phyloP scores from a whole-genome alignment of 1,140 invertebrate species.

The Dufourea novaeangliae region DNA sequence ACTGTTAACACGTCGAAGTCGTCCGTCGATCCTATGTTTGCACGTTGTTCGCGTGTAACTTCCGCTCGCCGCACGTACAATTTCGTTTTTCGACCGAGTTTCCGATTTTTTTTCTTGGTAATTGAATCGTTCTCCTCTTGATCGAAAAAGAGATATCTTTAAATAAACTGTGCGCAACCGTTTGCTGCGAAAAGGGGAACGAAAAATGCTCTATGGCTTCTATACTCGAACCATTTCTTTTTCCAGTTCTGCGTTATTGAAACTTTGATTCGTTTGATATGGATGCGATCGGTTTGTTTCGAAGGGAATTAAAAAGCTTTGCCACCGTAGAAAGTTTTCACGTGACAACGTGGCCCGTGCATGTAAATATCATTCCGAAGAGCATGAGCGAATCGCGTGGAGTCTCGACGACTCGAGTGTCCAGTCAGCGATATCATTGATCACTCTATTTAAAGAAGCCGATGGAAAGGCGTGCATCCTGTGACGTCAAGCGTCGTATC shows the following conservation, averaged over 20 bases:
- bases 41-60: neutral
- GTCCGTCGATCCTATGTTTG: neutral
- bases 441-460: constrained; percentile 64
- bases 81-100: too few species aligned
- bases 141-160: too few species aligned
- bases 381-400: neutral
- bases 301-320: too few species aligned
- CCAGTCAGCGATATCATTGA: constrained; percentile 60
- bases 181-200: too few species aligned
- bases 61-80: neutral
- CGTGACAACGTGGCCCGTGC: neutral
- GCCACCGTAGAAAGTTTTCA: neutral
- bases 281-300: too few species aligned
- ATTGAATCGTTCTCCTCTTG: too few species aligned
- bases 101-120: too few species aligned
- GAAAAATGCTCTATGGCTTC: too few species aligned
- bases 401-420: constrained; percentile 26
- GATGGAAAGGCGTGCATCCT: constrained; percentile 34
- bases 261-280: too few species aligned
- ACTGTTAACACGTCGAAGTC: neutral
- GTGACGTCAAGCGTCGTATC: constrained; percentile 65
- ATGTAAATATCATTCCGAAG: neutral
- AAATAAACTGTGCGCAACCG: too few species aligned
- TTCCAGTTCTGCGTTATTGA: too few species aligned
- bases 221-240: too few species aligned